phyloP scores from a whole-genome alignment of 2,797 vertebrate genomes.

The Limnodromus scolopaceus region DNA sequence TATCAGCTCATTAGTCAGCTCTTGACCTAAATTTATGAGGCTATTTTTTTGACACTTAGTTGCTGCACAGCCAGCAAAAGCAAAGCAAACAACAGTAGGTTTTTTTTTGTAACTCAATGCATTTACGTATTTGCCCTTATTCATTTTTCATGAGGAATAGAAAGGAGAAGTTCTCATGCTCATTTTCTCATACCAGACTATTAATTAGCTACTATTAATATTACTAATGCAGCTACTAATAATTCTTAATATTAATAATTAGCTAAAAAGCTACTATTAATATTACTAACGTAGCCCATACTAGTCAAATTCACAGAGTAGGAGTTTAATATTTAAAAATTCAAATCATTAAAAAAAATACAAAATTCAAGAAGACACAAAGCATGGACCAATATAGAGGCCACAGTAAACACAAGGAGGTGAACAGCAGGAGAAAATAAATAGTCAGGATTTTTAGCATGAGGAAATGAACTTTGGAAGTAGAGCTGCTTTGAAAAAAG shows the following conservation, averaged over 20 bases:
- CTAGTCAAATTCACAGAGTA: neutral
- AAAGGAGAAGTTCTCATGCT: neutral
- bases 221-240: neutral
- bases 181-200: neutral
- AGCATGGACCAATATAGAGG: neutral
- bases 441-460: neutral
- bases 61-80: neutral
- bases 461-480: neutral
- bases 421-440: neutral
- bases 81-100: neutral
- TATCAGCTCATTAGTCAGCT: neutral
- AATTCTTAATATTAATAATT: neutral
- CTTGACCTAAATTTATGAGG: neutral
- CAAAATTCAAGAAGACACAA: neutral
- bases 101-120: neutral
- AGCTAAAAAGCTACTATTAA: neutral
- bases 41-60: neutral
- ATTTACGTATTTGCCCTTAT: neutral
- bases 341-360: neutral
- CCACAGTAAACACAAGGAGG: neutral
- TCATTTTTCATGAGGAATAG: neutral
- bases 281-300: neutral
- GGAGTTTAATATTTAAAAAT: neutral
- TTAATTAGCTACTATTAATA: neutral
- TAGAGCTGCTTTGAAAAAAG: neutral